phyloP scores from a whole-genome alignment of 2,888 invertebrate genomes.

The Clepsis dumicolana region DNA sequence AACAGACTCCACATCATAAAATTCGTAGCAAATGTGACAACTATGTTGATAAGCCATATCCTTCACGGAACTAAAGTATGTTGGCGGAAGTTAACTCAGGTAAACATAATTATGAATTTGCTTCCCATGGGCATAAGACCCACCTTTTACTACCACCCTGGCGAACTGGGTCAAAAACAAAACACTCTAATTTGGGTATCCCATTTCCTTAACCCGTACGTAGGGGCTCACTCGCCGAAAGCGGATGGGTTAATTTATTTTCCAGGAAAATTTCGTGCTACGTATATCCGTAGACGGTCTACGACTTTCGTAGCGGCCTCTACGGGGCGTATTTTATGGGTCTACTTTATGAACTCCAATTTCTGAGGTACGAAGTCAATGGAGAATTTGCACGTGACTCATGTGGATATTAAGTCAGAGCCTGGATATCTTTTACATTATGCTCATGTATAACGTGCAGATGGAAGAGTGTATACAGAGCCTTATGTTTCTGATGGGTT shows the following conservation, averaged over 20 bases:
- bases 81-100: neutral
- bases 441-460: too few species aligned
- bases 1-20: neutral
- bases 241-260: constrained; percentile 54
- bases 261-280: constrained; percentile 37
- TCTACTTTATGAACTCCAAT: constrained; percentile 38
- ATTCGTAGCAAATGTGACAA: neutral
- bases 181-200: constrained; percentile 24
- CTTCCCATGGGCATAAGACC: neutral
- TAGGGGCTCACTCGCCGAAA: constrained; percentile 48
- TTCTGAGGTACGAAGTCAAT: constrained; percentile 27
- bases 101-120: neutral
- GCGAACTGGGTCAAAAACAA: constrained; percentile 29
- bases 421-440: neutral
- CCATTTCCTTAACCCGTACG: constrained; percentile 18
- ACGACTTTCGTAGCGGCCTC: constrained; percentile 38
- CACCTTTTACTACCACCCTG: neutral
- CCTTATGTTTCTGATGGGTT: too few species aligned
- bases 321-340: constrained; percentile 38
- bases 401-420: neutral
- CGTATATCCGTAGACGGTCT: constrained; percentile 45
- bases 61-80: neutral
- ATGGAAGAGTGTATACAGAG: too few species aligned
- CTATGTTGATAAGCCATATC: neutral
- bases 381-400: constrained; percentile 1